Evolutionary conservation across 92 coral and sea anemone genomes (phyloP).

Genomic region (Epizoanthus ramosus): DNA sequence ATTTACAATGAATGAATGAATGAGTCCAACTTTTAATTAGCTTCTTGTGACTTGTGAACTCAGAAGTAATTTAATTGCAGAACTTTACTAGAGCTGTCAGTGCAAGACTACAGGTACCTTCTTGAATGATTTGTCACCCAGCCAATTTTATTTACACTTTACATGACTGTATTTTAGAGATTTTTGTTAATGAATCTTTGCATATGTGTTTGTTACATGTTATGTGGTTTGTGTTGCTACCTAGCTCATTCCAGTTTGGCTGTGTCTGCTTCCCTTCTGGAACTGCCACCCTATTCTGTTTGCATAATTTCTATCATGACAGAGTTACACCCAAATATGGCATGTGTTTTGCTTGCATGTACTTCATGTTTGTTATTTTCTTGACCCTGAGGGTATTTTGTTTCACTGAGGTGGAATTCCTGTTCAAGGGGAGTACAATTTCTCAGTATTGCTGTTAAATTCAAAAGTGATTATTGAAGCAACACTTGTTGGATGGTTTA

Average conservation of each 20-base stretch:
- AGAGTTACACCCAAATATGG: conserved; percentile 38
- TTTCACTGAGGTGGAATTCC: conserved; percentile 39
- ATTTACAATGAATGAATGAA: too few species aligned
- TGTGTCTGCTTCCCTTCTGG: too few species aligned
- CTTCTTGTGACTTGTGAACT: too few species aligned
- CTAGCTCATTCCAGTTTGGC: too few species aligned
- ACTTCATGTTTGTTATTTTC: conserved; percentile 6
- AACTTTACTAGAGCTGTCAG: too few species aligned
- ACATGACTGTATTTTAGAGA: too few species aligned
- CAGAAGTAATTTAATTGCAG: too few species aligned
- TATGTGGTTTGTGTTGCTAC: not conserved
- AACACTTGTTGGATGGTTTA: not conserved
- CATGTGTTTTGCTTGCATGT: conserved; percentile 20
- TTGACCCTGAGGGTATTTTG: conserved; percentile 38
- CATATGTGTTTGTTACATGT: not conserved
- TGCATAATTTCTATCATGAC: conserved; percentile 9
- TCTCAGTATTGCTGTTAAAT: not conserved
- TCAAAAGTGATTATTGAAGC: conserved; percentile 30
- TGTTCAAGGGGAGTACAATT: conserved; percentile 9
- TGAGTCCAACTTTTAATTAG: too few species aligned
- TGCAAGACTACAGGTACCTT: too few species aligned
- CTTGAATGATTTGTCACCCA: too few species aligned
- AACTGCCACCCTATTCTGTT: too few species aligned
- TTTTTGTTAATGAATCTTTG: not conserved
- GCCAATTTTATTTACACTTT: too few species aligned